Percentiles rank a stretch among this genome's conserved stretches.
These are phyloP conservation scores for Apotomis betuletana DNA, from an alignment of 2,888 invertebrate genomes.

Conservation along the genomic window DNA sequence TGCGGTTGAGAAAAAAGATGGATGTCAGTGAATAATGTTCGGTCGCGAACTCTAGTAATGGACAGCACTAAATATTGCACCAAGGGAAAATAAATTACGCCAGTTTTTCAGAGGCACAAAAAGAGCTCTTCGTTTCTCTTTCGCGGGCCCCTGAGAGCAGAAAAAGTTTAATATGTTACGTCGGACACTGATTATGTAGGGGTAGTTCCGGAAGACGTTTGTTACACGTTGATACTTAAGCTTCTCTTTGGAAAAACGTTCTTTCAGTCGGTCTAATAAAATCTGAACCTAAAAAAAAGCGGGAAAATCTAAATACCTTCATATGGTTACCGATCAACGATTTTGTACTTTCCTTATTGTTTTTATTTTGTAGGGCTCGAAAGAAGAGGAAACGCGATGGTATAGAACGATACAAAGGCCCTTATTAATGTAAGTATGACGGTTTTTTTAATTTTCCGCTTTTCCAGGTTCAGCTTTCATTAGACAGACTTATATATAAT, in stretches of 20 bases:
- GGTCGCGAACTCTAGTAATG: constrained; percentile 83
- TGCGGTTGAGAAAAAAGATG: constrained; percentile 76
- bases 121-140: constrained; percentile 78
- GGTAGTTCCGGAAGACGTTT: constrained; percentile 36
- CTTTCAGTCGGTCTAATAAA: no score
- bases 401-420: no score
- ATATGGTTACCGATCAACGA: no score
- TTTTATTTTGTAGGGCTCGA: no score
- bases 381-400: no score
- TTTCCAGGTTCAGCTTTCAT: no score
- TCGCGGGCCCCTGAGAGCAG: constrained; percentile 62
- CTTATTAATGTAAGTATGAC: no score
- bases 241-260: neutral
- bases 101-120: constrained; percentile 80
- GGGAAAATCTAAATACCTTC: no score
- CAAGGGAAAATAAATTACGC: constrained; percentile 81
- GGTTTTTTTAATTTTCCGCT: no score
- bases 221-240: constrained; percentile 36
- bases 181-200: constrained; percentile 56
- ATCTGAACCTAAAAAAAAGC: no score
- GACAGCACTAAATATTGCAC: constrained; percentile 83
- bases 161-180: constrained; percentile 78
- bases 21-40: constrained; percentile 80
- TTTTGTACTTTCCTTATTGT: no score
- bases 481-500: no score